Percentiles rank a stretch among this genome's conserved stretches.
Evolutionary conservation across 2,113 vertebrate genomes (phyloP).

Genomic region (Elephas maximus): DNA sequence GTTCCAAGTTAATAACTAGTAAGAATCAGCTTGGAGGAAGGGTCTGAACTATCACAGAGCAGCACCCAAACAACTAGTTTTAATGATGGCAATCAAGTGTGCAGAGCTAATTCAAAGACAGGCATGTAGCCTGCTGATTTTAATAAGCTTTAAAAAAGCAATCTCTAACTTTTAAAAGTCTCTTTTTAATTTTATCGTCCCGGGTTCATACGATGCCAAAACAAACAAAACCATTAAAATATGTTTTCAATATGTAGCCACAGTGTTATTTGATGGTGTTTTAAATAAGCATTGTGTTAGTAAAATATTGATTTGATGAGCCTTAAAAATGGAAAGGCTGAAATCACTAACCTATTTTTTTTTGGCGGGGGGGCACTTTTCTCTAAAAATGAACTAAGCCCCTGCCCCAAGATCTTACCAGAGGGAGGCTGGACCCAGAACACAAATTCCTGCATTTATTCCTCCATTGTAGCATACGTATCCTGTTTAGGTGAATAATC

Average conservation of each 20-base stretch:
- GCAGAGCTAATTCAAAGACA: conserved; percentile 87
- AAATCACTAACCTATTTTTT: conserved; percentile 53
- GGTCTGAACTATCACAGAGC: conserved; percentile 79
- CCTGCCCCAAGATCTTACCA: background rate
- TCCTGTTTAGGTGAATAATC: conserved; percentile 43
- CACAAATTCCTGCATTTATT: background rate
- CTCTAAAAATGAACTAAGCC: conserved; percentile 47
- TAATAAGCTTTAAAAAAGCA: conserved; percentile 91
- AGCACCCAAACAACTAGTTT: conserved; percentile 87
- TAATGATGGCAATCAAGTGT: conserved; percentile 89
- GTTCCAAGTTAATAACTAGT: conserved; percentile 83
- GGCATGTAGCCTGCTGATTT: conserved; percentile 89
- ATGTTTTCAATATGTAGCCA: conserved; percentile 84
- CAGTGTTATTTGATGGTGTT: conserved; percentile 79
- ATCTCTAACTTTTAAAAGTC: conserved; percentile 90
- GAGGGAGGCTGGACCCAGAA: background rate
- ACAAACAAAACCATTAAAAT: conserved; percentile 86
- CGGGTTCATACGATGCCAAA: conserved; percentile 85
- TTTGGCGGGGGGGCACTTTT: background rate
- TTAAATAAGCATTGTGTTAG: conserved; percentile 80
- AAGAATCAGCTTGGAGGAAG: conserved; percentile 52
- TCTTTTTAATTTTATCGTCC: conserved; percentile 87
- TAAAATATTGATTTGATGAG: conserved; percentile 78
- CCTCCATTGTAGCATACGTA: background rate
- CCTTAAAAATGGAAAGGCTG: conserved; percentile 73